Conservation (phyloP, 2,888 invertebrate species). For the Cistogaster globosa region DNA sequence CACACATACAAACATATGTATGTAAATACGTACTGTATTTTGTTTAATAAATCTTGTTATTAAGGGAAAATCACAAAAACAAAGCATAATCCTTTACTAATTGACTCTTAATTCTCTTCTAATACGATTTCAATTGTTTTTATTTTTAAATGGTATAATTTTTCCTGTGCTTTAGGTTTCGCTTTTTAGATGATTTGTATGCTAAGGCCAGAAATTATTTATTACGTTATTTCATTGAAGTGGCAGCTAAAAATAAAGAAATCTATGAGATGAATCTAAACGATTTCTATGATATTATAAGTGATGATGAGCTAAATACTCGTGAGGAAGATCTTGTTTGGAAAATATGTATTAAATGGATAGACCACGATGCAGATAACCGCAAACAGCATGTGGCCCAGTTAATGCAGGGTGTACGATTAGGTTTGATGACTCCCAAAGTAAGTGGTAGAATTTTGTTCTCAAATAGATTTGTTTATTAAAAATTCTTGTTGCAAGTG, state of each 20-base stretch:
- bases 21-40: not conserved
- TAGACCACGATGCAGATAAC: slow-evolving; percentile 89
- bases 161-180: slow-evolving; percentile 75
- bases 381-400: slow-evolving; percentile 90
- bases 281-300: slow-evolving; percentile 90
- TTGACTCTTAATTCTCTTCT: slow-evolving; percentile 44
- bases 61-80: slow-evolving; percentile 10
- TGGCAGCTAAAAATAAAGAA: slow-evolving; percentile 89
- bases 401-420: slow-evolving; percentile 90
- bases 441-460: slow-evolving; percentile 78
- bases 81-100: slow-evolving; percentile 63
- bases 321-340: slow-evolving; percentile 94
- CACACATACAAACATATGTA: not conserved
- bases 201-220: slow-evolving; percentile 88
- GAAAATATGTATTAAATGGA: slow-evolving; percentile 94
- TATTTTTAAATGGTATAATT: not conserved
- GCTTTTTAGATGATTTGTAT: slow-evolving; percentile 85
- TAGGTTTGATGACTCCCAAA: slow-evolving; percentile 92
- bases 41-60: not conserved
- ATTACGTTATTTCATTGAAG: slow-evolving; percentile 90
- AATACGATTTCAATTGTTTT: slow-evolving; percentile 55
- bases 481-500: slow-evolving; percentile 84
- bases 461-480: not conserved
- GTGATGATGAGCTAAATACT: slow-evolving; percentile 93
- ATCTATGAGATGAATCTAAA: slow-evolving; percentile 88